Base-by-base conservation (phyloP, 2,888 invertebrate genomes). In the Himalopsyche japonica region DNA sequence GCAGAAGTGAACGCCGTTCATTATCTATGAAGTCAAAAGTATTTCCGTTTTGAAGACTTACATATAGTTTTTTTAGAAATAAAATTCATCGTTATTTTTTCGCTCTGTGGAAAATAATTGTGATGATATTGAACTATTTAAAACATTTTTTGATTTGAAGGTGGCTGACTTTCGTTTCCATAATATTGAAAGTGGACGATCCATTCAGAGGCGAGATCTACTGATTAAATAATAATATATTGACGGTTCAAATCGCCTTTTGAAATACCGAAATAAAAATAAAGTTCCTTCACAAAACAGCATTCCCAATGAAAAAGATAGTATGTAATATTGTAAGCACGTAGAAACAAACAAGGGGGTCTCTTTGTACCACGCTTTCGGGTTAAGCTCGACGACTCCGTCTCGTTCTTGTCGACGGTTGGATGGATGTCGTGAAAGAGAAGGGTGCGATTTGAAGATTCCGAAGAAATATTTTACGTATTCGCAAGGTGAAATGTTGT, bases 401-500 rank as follows among this genome's bases (percentile, higher is more conserved):
- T 57, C 57, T 24, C 57, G 1, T 27, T 77, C 77, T 20, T 12
- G 6, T 77, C 24, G 32, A 27, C n/a, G n/a, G 37, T 7, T 37
- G 8, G 77, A 2, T 2, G 7, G 77, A 20, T 6, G 27, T 1
- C 7, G 77, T 12, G 77, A 30, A 77, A 77, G 37, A 24, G 57
- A 57, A 24, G 15, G 57, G 15, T 57, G 57, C 57, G 4, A 57
- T 57, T 57, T 57, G 57, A 57, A 57, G 57, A 57, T 57, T 57
- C 57, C 57, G 24, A 10, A 24, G 24, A 57, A 57, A 57, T 57
- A 57, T 83, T 83, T 85, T 85, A 85, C 85, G 82, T 85, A 85
- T 85, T 83, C 85, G 82, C n/a, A 79, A 80, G 83, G 79, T 82
- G 85, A 79, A 70, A 81, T 37, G 76, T 80, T 83, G 82, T 80